Conservation (phyloP, 2,888 invertebrate species). For the Amblyjoppa proteus region DNA sequence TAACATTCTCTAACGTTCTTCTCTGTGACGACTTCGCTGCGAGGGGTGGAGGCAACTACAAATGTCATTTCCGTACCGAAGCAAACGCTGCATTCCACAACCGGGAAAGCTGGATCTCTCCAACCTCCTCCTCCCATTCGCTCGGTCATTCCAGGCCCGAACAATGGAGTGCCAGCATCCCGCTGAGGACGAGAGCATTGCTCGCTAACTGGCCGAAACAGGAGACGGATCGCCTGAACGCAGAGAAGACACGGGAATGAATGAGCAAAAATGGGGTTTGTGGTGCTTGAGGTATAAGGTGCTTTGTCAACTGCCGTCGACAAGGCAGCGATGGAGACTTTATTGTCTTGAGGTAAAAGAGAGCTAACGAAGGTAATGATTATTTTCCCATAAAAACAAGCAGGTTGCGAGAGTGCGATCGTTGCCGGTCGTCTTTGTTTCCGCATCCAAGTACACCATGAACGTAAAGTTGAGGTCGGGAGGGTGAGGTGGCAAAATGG, state of each 20-base stretch:
- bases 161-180: slow-evolving; percentile 24
- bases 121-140: not conserved
- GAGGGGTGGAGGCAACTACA: slow-evolving; percentile 6
- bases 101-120: slow-evolving; percentile 2
- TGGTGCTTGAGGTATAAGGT: not conserved
- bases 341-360: not conserved
- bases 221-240: not conserved
- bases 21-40: not conserved
- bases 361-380: not conserved
- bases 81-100: slow-evolving; percentile 20
- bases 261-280: not conserved
- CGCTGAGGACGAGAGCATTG: not conserved
- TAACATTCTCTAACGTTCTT: not conserved
- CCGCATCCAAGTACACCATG: not conserved
- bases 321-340: not conserved
- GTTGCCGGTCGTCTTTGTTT: not conserved
- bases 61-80: slow-evolving; percentile 36
- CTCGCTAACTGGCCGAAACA: not conserved
- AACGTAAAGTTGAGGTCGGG: not conserved
- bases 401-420: not conserved
- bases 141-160: not conserved
- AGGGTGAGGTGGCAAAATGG: too few relatives aligned
- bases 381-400: not conserved
- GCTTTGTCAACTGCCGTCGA: slow-evolving; percentile 18
- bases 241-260: not conserved